Base-by-base conservation (phyloP, 2,888 invertebrate genomes). In the Perithous albicinctus region DNA sequence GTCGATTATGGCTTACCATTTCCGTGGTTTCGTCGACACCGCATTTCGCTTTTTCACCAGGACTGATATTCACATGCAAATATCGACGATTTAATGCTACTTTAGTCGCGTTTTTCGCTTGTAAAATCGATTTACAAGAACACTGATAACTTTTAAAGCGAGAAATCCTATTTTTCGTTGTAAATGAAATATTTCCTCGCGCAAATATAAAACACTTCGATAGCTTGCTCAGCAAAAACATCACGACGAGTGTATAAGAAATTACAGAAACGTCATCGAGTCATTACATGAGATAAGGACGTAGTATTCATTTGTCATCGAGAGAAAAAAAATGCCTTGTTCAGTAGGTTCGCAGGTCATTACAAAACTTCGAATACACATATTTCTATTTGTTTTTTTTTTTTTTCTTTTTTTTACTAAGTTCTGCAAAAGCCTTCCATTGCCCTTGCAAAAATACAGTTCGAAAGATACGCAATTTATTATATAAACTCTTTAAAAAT, bases 381-480 rank as follows among this genome's bases (percentile, higher is more conserved):
- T 7, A 32, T n/a, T n/a, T n/a, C n/a, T n/a, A 59, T 15, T 35
- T 18, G n/a, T 26, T 18, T 32, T 63, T 10, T 20, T 15, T 35
- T 48, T n/a, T 15, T 32, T 54, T n/a, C 43, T 35, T 63, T 72
- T 72, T 43, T 64, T 48, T 66, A 46, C 35, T 35, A 46, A 41
- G 29, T 64, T 94, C 94, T 92, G 93, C 93, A 72, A 93, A 89
- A 90, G 89, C 88, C 86, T 79, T 90, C 88, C 87, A 89, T 90
- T 91, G 88, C 88, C 88, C 87, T 88, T 90, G 87, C 83, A 90
- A 89, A 90, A 91, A 91, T 90, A 90, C 91, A 90, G 78, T 86
- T 87, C 84, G 38, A 85, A 83, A 85, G 76, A 73, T 82, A 72
- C 66, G 56, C 67, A 12, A 70, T 80, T 72, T 75, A 20, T 75